Evolutionary conservation across 2,113 vertebrate species (phyloP).

Genomic region (Rhabdomys dilectus): DNA sequence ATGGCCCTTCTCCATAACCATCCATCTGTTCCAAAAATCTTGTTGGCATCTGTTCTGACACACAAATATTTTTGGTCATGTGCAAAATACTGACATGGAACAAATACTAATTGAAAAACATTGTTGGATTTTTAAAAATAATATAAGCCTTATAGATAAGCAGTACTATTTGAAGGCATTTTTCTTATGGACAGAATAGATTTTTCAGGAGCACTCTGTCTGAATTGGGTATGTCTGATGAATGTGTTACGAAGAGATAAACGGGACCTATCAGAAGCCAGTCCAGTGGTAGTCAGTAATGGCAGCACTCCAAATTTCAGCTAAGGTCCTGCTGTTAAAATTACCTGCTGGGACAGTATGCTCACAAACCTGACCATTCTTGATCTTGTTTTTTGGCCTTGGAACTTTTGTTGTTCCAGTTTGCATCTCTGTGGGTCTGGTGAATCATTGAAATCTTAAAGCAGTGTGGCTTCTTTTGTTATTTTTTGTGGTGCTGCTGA

Average conservation of each 20-base stretch:
- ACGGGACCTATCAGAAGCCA: background rate
- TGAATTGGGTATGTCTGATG: slow-evolving; percentile 47
- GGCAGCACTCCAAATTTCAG: slow-evolving; percentile 29
- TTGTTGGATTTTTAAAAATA: slow-evolving; percentile 14
- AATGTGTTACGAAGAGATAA: slow-evolving; percentile 47
- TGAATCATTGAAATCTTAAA: slow-evolving; percentile 5
- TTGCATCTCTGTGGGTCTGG: background rate
- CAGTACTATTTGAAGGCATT: slow-evolving; percentile 38
- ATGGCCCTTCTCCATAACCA: background rate
- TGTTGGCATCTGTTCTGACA: slow-evolving; percentile 14
- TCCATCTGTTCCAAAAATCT: slow-evolving; percentile 36
- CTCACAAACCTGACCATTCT: background rate
- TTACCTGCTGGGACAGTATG: slow-evolving; percentile 31
- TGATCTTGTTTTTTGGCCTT: slow-evolving; percentile 17
- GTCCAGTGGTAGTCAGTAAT: background rate
- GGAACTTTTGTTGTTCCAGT: slow-evolving; percentile 24
- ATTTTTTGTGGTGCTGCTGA: background rate
- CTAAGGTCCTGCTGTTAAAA: background rate
- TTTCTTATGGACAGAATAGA: background rate
- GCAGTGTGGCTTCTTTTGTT: background rate
- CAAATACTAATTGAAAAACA: slow-evolving; percentile 40
- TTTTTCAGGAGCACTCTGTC: slow-evolving; percentile 1
- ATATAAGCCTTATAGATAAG: background rate
- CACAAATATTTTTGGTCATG: slow-evolving; percentile 38
- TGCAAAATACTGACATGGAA: slow-evolving; percentile 46